Evolutionary conservation across 2,888 invertebrate species (phyloP), one percentile per base, ranked within the genome.

Genomic region (Deilephila elpenor): DNA sequence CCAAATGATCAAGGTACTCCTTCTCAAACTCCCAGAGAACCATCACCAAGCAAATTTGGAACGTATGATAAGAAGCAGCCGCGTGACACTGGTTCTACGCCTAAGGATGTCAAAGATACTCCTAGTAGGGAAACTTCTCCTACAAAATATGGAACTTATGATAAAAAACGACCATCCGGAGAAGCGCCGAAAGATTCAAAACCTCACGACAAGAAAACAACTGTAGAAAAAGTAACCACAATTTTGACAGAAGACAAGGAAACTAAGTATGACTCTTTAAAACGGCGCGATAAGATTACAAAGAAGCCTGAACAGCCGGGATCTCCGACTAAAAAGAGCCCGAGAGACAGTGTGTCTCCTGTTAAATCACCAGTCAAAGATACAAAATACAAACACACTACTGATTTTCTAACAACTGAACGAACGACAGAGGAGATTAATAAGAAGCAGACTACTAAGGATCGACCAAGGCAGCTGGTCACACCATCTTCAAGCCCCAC

Each of bases 401-500:
- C 84, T 25, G 89, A 93, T 32, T 93, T 93, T 75, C 88, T 94
- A 44, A 73, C 83, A 32, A 81, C 82, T 59, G 93, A 94, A 77
- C 89, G 72, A 82, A 85, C 79, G 34, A 85, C 80, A 0, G 93
- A 93, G 78, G 88, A 89, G 75, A 76, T 78, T 2, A 88, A 87
- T 75, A 92, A 89, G 78, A 88, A 82, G 72, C 79, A 75, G 19
- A 71, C 75, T 5, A 73, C 77, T n/a, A 91, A 86, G 75, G 88
- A 88, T 44, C 89, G 78, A 59, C 86, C 93, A 11, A 89, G 93
- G 37, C 93, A 92, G 78, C 84, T 94, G 6, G 78, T 92, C 3
- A 94, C 95, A 60, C 95, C 95, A n/a, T 93, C 95, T 32, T 90
- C 93, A 4, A 95, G 95, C 77, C 95, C 95, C 4, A 93, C 95